These are phyloP conservation scores for Wasmannia auropunctata DNA, from an alignment of 1,140 invertebrate species.

Conservation along the genomic window DNA sequence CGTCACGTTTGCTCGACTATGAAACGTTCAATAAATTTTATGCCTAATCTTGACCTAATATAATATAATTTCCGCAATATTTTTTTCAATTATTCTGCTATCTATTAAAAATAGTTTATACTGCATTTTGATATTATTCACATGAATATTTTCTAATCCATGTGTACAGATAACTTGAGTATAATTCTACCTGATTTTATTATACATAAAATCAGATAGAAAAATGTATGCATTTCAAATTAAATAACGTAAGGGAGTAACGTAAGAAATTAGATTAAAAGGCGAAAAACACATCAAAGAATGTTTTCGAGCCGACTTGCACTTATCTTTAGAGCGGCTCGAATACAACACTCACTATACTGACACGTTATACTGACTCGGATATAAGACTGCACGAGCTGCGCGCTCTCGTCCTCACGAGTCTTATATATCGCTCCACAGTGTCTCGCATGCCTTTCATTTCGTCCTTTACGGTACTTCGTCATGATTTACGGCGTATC, in stretches of 20 bases:
- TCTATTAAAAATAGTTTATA: background rate
- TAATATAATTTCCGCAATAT: background rate
- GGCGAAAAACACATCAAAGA: background rate
- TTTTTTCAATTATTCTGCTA: background rate
- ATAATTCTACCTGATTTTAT: background rate
- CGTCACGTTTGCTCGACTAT: background rate
- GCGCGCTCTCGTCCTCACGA: constrained; percentile 42
- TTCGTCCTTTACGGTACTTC: constrained; percentile 76
- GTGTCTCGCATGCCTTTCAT: constrained; percentile 74
- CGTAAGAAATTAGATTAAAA: background rate
- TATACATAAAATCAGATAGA: background rate
- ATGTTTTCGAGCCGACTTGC: background rate
- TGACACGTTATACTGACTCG: constrained; percentile 52
- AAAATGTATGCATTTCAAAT: background rate
- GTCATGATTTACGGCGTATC: constrained; percentile 75
- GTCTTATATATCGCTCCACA: constrained; percentile 59
- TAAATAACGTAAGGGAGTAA: background rate
- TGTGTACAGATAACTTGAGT: background rate
- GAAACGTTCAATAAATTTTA: background rate
- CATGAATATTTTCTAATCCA: background rate
- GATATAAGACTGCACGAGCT: constrained; percentile 66
- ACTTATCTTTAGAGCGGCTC: constrained; percentile 16
- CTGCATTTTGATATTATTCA: background rate
- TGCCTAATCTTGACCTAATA: background rate
- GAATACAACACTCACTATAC: constrained; percentile 46